Base-by-base conservation (phyloP, 2,113 vertebrate species). In the Cacatua alba region DNA sequence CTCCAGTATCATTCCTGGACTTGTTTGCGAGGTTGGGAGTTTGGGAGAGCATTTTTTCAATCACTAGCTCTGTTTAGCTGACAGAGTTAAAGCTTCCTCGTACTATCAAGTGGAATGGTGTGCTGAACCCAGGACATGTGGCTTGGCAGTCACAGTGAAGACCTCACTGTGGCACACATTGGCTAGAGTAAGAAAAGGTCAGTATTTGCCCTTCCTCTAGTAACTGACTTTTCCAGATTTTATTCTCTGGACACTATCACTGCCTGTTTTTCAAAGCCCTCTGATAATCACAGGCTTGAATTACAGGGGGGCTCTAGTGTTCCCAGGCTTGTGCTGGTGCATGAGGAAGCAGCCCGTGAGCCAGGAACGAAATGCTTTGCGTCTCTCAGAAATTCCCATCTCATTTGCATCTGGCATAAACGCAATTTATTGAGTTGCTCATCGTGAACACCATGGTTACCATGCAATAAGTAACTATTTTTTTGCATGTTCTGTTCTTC, bases 401-500 rank as follows among this genome's bases (percentile, higher is more conserved):
- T 88, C 51, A 4, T 48, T 83, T 74, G 41, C 15, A 44, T 81
- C 35, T 59, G 77, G 33, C 37, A 7, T 71, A 78, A 91, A 41
- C 24, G 20, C 55, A 79, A 53, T 76, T 95, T 59, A 43, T 48
- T 78, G 86, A 64, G 57, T 81, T 64, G 74, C 70, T 84, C 18
- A 15, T 83, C 39, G 11, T 44, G 65, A 93, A 17, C 62, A 8
- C n/a, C 0, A 10, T 69, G 72, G 46, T 90, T 83, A 48, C 86
- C 81, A 39, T 48, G 49, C 52, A 74, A 29, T 75, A 76, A 75
- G 57, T 64, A 91, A 68, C 24, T 44, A 6, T 59, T 55, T 39
- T 59, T 71, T 60, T 70, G 43, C 85, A 24, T 84, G 31, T 70
- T 83, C 69, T 69, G 3, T 55, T 93, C 44, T 91, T 95, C 46